Evolutionary conservation across 1,140 invertebrate genomes (phyloP), one percentile per base, ranked within the genome.

Genomic region (Leguminivora glycinivorella): DNA sequence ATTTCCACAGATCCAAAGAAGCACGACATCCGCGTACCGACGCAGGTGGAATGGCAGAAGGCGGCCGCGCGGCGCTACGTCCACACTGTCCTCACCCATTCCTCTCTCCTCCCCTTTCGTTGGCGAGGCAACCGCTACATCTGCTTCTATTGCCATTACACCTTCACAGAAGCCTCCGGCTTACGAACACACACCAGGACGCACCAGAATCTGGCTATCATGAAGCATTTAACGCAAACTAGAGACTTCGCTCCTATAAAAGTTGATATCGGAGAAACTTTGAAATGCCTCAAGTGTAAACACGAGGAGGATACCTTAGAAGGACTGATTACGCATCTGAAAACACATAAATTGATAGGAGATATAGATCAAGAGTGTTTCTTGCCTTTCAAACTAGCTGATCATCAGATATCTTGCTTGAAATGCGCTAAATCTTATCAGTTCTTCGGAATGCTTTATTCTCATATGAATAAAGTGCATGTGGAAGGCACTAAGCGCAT

Each of bases 141-240:
- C 58, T 63, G 58, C 58, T 63, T 63, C 58, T 63, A 63, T 29
- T 63, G 58, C 58, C 26, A 63, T 29, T 29, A 31, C 25, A 63
- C 58, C 6, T 63, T 63, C 58, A 14, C 1, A n/a, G 58, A 63
- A 4, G 58, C 58, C 0, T 22, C 58, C 5, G 2, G 25, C 9
- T 22, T 63, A 4, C 26, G 58, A 0, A 19, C 26, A n/a, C 58
- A 63, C n/a, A 63, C 58, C n/a, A 63, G 58, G 7, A 34, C 14
- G 0, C 58, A 63, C 58, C 25, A 34, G 17, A 17, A 31, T n/a
- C 6, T 31, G 5, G 1, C 58, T 14, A 63, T 63, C 2, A 63
- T 63, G 58, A 63, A 63, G 26, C 58, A 63, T 31, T 22, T 63
- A n/a, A 63, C 58, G 6, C 58, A 63, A 31, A 63, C 58, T 17